Percentiles rank a stretch among this genome's conserved stretches.
phyloP scores from a whole-genome alignment of 2,113 vertebrate species.

The Corythaeola cristata region DNA sequence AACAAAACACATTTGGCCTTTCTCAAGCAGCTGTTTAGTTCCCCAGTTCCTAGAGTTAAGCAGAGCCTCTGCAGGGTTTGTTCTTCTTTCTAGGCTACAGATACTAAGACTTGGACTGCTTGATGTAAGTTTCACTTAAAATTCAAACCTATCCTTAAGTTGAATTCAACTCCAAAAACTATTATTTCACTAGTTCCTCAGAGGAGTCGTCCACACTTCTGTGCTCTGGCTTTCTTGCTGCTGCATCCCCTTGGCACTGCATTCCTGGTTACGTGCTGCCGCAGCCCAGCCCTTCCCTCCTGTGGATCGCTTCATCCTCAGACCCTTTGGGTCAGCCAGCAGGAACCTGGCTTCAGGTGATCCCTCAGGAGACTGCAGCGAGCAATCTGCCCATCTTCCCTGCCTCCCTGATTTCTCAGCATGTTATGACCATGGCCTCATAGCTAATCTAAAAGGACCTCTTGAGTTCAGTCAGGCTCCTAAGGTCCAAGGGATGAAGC shows the following conservation, averaged over 20 bases:
- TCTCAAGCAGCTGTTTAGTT: neutral
- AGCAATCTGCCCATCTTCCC: neutral
- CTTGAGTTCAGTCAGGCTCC: neutral
- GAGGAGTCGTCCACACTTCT: neutral
- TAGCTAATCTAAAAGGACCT: neutral
- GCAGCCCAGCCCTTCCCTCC: neutral
- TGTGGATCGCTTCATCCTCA: neutral
- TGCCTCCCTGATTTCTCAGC: neutral
- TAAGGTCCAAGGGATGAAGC: neutral
- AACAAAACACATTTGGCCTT: neutral
- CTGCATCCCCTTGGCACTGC: rapidly evolving
- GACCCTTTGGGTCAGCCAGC: neutral
- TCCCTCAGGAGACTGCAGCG: neutral
- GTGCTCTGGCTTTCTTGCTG: neutral
- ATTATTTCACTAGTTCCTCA: neutral
- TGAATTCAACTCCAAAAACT: neutral
- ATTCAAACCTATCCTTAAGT: neutral
- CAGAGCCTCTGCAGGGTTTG: neutral
- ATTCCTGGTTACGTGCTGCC: neutral
- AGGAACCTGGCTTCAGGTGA: neutral
- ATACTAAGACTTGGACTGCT: neutral
- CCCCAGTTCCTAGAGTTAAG: neutral
- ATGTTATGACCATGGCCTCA: neutral
- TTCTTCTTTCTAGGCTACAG: neutral
- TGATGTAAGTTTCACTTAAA: neutral